Percentiles rank a stretch among this genome's conserved stretches.
Evolutionary conservation across 1,140 invertebrate genomes (phyloP).

Genomic region (Drosophila quadrilineata): DNA sequence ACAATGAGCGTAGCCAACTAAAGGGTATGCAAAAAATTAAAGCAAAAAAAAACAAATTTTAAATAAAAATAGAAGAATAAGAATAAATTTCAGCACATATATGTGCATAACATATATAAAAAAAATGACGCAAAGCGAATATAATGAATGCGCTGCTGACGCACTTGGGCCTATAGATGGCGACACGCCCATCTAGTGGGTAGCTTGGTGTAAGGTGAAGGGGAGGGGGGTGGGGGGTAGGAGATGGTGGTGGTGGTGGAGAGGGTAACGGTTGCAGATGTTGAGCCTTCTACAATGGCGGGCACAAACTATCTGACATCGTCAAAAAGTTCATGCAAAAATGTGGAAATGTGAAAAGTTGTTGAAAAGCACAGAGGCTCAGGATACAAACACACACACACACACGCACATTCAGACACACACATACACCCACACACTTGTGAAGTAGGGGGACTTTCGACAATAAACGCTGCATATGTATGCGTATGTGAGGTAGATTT

Average conservation of each 20-base stretch:
- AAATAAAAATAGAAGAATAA: conserved; percentile 8
- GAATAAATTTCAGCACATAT: no score
- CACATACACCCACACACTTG: background rate
- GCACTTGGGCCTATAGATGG: conserved; percentile 48
- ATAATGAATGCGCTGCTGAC: conserved; percentile 65
- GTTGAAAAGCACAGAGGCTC: conserved; percentile 62
- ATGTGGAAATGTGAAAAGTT: conserved; percentile 77
- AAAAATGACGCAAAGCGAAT: conserved; percentile 44
- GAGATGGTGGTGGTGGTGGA: no score
- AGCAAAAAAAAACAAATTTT: no score
- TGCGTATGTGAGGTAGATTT: conserved; percentile 57
- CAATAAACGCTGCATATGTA: background rate
- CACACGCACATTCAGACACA: conserved; percentile 12
- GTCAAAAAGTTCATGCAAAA: conserved; percentile 78
- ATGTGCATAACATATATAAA: no score
- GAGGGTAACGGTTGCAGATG: background rate
- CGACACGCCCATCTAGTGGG: conserved; percentile 30
- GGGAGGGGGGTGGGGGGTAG: no score
- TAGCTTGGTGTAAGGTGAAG: no score
- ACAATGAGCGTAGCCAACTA: background rate
- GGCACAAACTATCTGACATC: conserved; percentile 72
- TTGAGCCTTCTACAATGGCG: conserved; percentile 34
- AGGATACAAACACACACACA: conserved; percentile 1
- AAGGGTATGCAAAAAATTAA: background rate
- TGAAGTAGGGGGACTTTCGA: conserved; percentile 14